A percentile compares a stretch with the other conserved stretches of the same genome.
phyloP scores from a whole-genome alignment of 2,113 vertebrate genomes.

The Alouatta palliata region DNA sequence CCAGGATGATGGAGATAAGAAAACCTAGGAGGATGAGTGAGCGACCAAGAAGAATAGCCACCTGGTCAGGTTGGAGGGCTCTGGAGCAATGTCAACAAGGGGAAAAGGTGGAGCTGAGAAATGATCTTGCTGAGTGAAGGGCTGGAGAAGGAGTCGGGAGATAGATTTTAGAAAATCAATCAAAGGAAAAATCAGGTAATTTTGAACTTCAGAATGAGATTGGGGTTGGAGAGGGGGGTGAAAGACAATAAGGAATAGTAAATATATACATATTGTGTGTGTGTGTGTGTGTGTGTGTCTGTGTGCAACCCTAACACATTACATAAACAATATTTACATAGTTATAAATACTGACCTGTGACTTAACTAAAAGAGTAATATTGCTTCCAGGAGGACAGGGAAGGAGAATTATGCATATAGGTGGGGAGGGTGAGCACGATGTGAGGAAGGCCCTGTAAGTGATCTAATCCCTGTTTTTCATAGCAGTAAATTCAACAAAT shows the following conservation, averaged over 20 bases:
- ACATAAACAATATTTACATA: neutral
- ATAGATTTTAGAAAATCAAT: neutral
- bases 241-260: neutral
- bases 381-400: neutral
- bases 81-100: neutral
- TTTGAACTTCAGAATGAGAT: neutral
- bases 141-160: neutral
- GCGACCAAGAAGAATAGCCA: neutral
- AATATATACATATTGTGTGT: neutral
- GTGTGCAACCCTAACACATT: neutral
- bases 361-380: neutral
- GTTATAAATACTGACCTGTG: neutral
- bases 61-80: neutral
- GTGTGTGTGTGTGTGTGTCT: too few species aligned
- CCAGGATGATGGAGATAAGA: neutral
- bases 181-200: neutral
- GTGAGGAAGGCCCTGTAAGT: neutral
- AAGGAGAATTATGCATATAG: fast-evolving
- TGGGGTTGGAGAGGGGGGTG: fast-evolving
- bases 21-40: neutral
- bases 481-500: neutral
- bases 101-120: neutral
- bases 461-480: neutral
- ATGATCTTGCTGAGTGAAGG: neutral
- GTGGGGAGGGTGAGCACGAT: fast-evolving